Conservation (phyloP, 1,140 invertebrate species). For the Phenacoccus solenopsis region DNA sequence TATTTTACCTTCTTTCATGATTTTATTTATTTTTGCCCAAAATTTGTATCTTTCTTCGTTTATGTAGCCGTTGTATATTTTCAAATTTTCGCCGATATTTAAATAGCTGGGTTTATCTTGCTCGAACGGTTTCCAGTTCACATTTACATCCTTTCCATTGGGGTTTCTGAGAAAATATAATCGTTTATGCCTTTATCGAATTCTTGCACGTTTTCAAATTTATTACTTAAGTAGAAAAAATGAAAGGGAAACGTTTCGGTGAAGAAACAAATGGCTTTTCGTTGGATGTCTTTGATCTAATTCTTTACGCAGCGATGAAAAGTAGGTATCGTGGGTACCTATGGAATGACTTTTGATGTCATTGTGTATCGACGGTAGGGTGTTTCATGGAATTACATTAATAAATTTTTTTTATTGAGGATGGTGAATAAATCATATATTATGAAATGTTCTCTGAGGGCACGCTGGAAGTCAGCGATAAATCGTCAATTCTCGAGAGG, state of each 20-base stretch:
- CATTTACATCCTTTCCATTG: background rate
- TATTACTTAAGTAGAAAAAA: no score
- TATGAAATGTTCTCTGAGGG: no score
- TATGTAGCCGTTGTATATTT: background rate
- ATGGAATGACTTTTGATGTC: background rate
- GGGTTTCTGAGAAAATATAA: background rate
- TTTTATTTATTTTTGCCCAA: background rate
- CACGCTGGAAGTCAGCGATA: no score
- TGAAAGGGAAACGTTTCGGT: no score
- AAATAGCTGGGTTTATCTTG: background rate
- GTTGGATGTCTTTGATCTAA: no score
- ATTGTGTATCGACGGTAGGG: background rate
- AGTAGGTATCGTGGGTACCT: no score
- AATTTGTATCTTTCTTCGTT: slow-evolving; percentile 1
- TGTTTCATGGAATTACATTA: background rate
- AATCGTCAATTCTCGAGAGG: no score
- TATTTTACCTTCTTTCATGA: background rate
- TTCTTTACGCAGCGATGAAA: no score
- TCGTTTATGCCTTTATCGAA: no score
- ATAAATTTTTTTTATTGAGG: background rate
- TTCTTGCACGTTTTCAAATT: no score
- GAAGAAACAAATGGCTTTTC: no score
- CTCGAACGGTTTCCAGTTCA: background rate
- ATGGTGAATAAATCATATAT: no score
- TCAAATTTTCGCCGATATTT: background rate